Conservation (phyloP, 2,113 vertebrate genomes). For the Mus musculus region DNA sequence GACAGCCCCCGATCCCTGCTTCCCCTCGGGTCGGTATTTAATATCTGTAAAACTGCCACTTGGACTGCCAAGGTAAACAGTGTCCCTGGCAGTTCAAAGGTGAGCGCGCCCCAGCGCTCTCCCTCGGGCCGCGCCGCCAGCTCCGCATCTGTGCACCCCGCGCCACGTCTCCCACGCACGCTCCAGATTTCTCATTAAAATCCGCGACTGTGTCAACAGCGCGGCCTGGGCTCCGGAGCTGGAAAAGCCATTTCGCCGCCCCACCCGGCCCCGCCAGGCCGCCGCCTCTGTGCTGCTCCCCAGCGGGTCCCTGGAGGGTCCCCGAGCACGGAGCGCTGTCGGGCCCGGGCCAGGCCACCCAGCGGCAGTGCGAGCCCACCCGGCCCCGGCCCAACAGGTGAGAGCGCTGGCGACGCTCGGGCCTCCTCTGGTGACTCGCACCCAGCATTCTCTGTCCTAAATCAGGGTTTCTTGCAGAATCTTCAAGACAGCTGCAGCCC, state of each 20-base stretch:
- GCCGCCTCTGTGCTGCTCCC: slow-evolving; percentile 63
- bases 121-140: slow-evolving; percentile 87
- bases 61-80: slow-evolving; percentile 99
- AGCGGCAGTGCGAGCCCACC: neutral
- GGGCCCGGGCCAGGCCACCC: neutral
- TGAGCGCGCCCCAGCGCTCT: slow-evolving; percentile 97
- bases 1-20: slow-evolving; percentile 54
- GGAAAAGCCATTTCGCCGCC: slow-evolving; percentile 86
- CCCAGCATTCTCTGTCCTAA: neutral
- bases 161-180: slow-evolving; percentile 92
- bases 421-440: neutral
- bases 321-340: neutral
- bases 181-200: slow-evolving; percentile 92
- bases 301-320: slow-evolving; percentile 45
- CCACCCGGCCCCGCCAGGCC: neutral
- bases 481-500: neutral
- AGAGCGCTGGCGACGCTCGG: neutral
- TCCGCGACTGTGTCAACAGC: slow-evolving; percentile 92
- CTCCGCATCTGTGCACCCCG: slow-evolving; percentile 94
- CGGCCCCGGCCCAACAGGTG: neutral
- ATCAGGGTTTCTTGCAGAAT: neutral
- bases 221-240: slow-evolving; percentile 86
- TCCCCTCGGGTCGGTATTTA: slow-evolving; percentile 87
- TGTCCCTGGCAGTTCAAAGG: slow-evolving; percentile 97
- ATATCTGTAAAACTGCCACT: slow-evolving; percentile 99